These are phyloP conservation scores for Halcyon smyrnensis DNA, from an alignment of 2,797 vertebrate genomes.

Conservation along the genomic window DNA sequence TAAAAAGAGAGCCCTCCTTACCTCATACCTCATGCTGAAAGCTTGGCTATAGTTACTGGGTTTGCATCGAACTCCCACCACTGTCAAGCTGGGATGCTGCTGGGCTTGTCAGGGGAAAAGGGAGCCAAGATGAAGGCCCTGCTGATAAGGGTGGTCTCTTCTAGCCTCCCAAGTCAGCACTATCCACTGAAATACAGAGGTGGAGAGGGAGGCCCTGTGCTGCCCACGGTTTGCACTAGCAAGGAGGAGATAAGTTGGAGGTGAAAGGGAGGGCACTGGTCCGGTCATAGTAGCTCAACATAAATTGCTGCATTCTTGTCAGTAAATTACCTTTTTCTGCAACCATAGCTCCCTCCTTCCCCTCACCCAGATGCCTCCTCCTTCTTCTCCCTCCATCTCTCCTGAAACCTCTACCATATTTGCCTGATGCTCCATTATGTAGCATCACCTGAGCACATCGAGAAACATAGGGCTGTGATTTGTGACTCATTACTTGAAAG, in stretches of 20 bases:
- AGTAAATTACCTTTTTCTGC: conserved; percentile 5
- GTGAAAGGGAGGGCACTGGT: neutral
- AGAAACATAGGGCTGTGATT: neutral
- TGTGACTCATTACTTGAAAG: neutral
- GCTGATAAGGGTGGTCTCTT: neutral
- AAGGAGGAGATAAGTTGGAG: neutral
- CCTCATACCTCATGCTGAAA: neutral
- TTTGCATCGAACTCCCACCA: neutral
- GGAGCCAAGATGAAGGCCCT: neutral
- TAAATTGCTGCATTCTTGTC: conserved; percentile 33
- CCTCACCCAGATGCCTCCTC: neutral
- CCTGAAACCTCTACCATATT: neutral
- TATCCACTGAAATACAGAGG: neutral
- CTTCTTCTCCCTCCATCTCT: neutral
- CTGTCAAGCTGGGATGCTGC: neutral
- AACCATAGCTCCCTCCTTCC: neutral
- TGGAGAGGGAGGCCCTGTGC: neutral
- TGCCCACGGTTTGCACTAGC: neutral
- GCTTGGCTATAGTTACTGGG: neutral
- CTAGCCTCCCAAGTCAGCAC: neutral
- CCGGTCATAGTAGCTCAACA: neutral
- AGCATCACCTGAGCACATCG: neutral
- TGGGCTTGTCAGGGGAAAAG: neutral
- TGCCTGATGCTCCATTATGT: neutral
- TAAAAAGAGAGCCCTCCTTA: neutral